phyloP scores from a whole-genome alignment of 2,797 vertebrate species.

The Aldrovandia affinis region DNA sequence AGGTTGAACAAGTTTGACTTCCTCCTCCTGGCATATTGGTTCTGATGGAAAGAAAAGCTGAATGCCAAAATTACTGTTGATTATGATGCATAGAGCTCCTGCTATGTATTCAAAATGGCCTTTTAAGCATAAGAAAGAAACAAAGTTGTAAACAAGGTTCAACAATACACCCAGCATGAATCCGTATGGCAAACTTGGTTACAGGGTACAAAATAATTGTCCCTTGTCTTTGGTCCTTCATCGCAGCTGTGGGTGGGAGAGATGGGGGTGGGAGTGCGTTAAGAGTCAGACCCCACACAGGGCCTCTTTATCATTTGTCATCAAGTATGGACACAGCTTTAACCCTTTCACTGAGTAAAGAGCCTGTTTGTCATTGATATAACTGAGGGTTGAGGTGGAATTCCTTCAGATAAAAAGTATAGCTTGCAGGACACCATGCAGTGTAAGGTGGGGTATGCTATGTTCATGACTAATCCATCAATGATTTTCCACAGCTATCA shows the following conservation, averaged over 20 bases:
- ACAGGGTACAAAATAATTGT: constrained; percentile 39
- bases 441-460: constrained; percentile 19
- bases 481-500: constrained; percentile 37
- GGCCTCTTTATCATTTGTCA: neutral
- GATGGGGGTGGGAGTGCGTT: constrained; percentile 14
- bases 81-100: constrained; percentile 38
- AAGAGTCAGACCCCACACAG: constrained; percentile 18
- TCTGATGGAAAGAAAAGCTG: constrained; percentile 30
- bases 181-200: constrained; percentile 45
- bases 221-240: constrained; percentile 41
- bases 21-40: constrained; percentile 23
- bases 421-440: neutral
- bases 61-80: constrained; percentile 40
- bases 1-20: constrained; percentile 32
- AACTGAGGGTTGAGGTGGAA: neutral
- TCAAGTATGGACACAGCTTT: constrained; percentile 14
- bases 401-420: constrained; percentile 12
- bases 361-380: neutral
- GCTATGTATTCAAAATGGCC: constrained; percentile 41
- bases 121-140: constrained; percentile 38
- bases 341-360: constrained; percentile 9
- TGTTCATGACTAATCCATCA: constrained; percentile 23
- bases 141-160: constrained; percentile 51
- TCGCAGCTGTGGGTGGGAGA: constrained; percentile 24
- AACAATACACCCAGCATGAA: constrained; percentile 48